phyloP scores from a whole-genome alignment of 1,140 invertebrate genomes.

The Helicoverpa zea region DNA sequence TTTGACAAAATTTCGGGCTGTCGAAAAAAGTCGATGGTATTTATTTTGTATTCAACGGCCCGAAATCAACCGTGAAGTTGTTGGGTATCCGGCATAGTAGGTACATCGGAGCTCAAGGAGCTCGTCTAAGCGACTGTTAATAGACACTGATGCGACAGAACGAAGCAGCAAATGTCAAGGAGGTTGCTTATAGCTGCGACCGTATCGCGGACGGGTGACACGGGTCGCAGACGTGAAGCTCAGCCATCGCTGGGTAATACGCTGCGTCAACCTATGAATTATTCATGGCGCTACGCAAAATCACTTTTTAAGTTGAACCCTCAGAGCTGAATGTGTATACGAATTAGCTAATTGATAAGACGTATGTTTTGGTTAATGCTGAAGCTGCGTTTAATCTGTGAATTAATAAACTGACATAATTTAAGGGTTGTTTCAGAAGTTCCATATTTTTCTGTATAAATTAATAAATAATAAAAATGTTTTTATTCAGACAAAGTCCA shows the following conservation, averaged over 20 bases:
- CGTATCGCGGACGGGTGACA: constrained; percentile 35
- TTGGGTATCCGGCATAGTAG: background rate
- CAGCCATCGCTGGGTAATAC: constrained; percentile 20
- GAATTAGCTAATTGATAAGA: constrained; percentile 37
- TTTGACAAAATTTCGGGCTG: background rate
- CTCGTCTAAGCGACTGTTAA: constrained; percentile 17
- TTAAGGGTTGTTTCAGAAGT: no score
- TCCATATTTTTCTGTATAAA: no score
- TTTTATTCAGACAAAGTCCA: no score
- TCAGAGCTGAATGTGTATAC: constrained; percentile 29
- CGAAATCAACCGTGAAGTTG: no score
- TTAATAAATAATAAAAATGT: no score
- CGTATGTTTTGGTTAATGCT: constrained; percentile 2
- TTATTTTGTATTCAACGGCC: background rate
- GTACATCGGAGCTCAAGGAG: background rate
- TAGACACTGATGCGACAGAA: constrained; percentile 42
- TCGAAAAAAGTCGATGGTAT: background rate
- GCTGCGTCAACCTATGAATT: constrained; percentile 47
- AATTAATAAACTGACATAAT: background rate
- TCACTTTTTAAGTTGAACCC: constrained; percentile 45
- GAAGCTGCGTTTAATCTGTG: constrained; percentile 5
- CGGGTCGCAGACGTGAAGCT: constrained; percentile 38
- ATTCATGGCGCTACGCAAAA: constrained; percentile 44
- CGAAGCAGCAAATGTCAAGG: constrained; percentile 35
- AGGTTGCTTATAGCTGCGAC: constrained; percentile 11